Base-by-base conservation (phyloP, 1,140 invertebrate genomes). In the Helicoverpa zea region DNA sequence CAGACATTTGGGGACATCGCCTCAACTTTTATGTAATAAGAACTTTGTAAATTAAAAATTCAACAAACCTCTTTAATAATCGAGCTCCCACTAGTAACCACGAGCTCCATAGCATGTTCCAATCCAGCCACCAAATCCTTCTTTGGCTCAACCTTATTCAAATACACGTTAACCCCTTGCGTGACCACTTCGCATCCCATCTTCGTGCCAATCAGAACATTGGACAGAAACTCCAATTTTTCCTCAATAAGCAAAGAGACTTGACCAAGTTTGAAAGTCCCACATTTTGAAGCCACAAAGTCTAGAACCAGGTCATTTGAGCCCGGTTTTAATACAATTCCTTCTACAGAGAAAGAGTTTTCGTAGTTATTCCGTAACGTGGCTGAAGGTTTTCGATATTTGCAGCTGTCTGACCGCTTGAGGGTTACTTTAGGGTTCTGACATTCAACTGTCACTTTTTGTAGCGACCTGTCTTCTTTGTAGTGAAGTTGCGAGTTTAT, bases 401-500 rank as follows among this genome's bases (percentile, higher is more conserved):
- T 96, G 23, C 92, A 92, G 82, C 96, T 96, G 82, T 97, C 95
- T 49, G 96, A 94, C 75, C 96, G 83, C 90, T 95, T 96, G 74
- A 97, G 92, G 70, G 93, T 96, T 2, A 90, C 90, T 95, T 94
- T 95, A 23, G 92, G 95, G 90, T 95, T 96, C 88, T 94, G 96
- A 87, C 96, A 97, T 35, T 96, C 96, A 23, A 97, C 96, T 59
- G 96, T 96, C 0, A 97, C 97, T 77, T 96, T 96, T 77, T 96
- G 96, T 5, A 98, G 90, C 75, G 96, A 97, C 87, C 97, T 97
- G 88, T 98, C 97, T 89, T 98, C 96, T 89, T 98, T 97, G 83
- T 97, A 97, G 85, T 98, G 97, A 43, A 98, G 92, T 87, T 97
- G 96, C 1, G 97, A 96, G 61, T 96, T 96, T 81, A 98, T 96